Conservation (phyloP, 2,888 invertebrate genomes). For the Erebia aethiops region DNA sequence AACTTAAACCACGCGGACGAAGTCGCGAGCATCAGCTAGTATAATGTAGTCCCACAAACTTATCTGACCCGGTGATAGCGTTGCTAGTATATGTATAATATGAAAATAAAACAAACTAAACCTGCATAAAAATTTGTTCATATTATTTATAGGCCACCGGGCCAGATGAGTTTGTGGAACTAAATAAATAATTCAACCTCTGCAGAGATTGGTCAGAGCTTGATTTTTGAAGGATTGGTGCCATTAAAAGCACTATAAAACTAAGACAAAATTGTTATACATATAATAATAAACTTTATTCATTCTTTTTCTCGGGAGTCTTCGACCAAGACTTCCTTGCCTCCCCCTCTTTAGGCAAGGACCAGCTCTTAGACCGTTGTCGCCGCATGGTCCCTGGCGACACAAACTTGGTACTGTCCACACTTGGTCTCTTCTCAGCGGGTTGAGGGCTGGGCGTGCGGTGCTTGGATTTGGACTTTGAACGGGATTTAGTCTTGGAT, state of each 20-base stretch:
- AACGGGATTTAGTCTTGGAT: constrained; percentile 49
- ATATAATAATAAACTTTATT: constrained; percentile 4
- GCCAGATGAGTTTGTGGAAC: too few relatives aligned
- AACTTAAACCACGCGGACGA: too few relatives aligned
- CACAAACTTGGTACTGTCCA: constrained; percentile 19
- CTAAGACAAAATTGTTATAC: neutral
- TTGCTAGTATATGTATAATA: too few relatives aligned
- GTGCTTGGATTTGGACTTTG: constrained; percentile 48
- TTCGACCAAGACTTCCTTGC: constrained; percentile 81
- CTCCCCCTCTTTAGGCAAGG: constrained; percentile 78
- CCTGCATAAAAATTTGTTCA: too few relatives aligned
- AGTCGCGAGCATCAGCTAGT: too few relatives aligned
- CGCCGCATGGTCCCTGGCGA: constrained; percentile 38
- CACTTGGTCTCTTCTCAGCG: constrained; percentile 25
- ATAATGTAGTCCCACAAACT: too few relatives aligned
- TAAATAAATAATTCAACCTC: too few relatives aligned
- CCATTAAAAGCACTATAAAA: neutral
- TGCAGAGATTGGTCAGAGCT: too few relatives aligned
- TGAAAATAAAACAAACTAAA: too few relatives aligned
- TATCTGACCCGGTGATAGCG: too few relatives aligned
- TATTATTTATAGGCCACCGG: too few relatives aligned
- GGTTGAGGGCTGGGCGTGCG: constrained; percentile 37
- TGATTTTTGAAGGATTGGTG: too few relatives aligned
- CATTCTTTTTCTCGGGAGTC: constrained; percentile 60
- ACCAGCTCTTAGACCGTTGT: constrained; percentile 84